phyloP scores from a whole-genome alignment of 2,797 vertebrate species.

The Callimico goeldii region DNA sequence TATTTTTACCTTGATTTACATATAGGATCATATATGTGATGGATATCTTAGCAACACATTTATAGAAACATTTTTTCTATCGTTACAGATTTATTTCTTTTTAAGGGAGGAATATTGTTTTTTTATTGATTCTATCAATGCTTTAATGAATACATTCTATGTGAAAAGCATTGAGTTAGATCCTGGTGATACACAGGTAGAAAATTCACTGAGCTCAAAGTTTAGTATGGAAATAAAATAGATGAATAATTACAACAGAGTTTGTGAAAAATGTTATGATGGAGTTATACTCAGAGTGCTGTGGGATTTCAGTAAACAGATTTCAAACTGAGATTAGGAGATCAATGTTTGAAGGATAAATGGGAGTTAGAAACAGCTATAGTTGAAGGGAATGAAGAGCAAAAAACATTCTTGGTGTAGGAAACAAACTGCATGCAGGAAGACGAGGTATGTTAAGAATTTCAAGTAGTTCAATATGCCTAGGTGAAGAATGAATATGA shows the following conservation, averaged over 20 bases:
- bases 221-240: background rate
- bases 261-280: background rate
- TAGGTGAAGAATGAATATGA: background rate
- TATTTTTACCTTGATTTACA: background rate
- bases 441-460: background rate
- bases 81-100: background rate
- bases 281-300: background rate
- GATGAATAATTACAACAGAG: background rate
- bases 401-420: background rate
- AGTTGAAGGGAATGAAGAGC: background rate
- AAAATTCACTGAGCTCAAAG: background rate
- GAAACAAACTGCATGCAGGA: background rate
- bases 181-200: background rate
- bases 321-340: background rate
- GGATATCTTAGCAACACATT: background rate
- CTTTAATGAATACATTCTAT: background rate
- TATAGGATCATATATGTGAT: background rate
- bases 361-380: background rate
- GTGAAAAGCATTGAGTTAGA: background rate
- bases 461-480: background rate
- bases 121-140: background rate
- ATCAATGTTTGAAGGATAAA: slow-evolving; percentile 4
- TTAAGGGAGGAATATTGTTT: background rate
- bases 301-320: background rate
- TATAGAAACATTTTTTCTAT: background rate